phyloP scores from a whole-genome alignment of 2,797 vertebrate species.

The Chelidonichthys spinosus region DNA sequence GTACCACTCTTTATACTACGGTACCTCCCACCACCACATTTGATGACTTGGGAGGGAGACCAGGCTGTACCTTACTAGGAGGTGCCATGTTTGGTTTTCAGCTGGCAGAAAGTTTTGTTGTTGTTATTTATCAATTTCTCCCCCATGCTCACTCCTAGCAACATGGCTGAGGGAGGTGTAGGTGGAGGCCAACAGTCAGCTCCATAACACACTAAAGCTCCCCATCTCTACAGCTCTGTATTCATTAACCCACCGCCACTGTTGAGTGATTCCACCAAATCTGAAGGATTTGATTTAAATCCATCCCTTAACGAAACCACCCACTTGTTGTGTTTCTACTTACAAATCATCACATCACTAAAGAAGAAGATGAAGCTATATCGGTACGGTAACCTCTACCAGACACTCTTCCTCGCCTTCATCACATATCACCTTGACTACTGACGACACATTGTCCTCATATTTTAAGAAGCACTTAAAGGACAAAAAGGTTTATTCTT shows the following conservation, averaged over 20 bases:
- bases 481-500: too few species aligned
- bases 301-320: not conserved
- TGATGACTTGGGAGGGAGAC: not conserved
- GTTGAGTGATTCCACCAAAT: not conserved
- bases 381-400: too few species aligned
- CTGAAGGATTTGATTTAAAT: constrained; percentile 10
- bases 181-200: constrained; percentile 12
- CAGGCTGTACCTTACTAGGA: not conserved
- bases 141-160: not conserved
- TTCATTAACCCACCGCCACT: constrained; percentile 1
- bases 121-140: not conserved
- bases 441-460: too few species aligned
- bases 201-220: not conserved
- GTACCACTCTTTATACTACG: not conserved
- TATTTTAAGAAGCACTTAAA: too few species aligned
- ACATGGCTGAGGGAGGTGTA: not conserved
- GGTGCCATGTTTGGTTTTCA: not conserved
- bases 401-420: not conserved
- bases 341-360: not conserved
- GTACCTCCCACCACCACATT: not conserved
- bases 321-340: not conserved
- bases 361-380: too few species aligned
- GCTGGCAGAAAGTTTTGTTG: not conserved
- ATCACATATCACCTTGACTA: not conserved
- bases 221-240: constrained; percentile 1